These are phyloP conservation scores for Microctonus brassicae DNA, from an alignment of 2,888 invertebrate species.

Conservation along the genomic window DNA sequence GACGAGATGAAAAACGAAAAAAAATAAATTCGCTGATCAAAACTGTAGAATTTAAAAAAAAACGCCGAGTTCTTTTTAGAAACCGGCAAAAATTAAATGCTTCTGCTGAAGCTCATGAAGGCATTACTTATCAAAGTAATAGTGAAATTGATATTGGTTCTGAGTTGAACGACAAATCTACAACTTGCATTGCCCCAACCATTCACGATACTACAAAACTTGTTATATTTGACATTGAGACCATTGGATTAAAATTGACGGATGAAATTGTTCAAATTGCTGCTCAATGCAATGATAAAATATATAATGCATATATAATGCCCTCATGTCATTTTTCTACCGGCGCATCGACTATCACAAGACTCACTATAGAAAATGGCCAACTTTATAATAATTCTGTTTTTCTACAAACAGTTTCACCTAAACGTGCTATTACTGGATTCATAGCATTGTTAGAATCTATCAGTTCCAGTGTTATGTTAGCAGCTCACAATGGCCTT, in stretches of 20 bases:
- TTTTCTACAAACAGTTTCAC: background rate
- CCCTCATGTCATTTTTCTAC: slow-evolving; percentile 14
- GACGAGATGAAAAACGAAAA: background rate
- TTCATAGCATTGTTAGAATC: background rate
- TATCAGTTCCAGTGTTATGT: background rate
- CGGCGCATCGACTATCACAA: background rate
- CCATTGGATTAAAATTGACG: slow-evolving; percentile 20
- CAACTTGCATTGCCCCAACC: background rate
- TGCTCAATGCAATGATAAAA: slow-evolving; percentile 13
- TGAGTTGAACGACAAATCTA: slow-evolving; percentile 13
- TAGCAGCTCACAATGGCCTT: background rate
- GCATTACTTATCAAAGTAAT: slow-evolving; percentile 5
- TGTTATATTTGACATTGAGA: slow-evolving; percentile 28
- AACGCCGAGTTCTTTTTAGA: slow-evolving; percentile 11
- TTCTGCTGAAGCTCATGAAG: slow-evolving; percentile 6
- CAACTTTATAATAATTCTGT: background rate
- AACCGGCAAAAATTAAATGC: background rate
- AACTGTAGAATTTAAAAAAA: slow-evolving; percentile 18
- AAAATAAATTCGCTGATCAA: background rate
- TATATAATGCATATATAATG: slow-evolving; percentile 33
- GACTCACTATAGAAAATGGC: background rate
- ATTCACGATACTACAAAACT: background rate
- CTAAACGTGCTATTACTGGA: background rate
- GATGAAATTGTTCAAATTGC: slow-evolving; percentile 34
- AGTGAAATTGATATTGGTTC: slow-evolving; percentile 7